Evolutionary conservation across 23 tunicate species (phyloP), one percentile per base, ranked within the genome.

Genomic region (Trididemnum nubilum): DNA sequence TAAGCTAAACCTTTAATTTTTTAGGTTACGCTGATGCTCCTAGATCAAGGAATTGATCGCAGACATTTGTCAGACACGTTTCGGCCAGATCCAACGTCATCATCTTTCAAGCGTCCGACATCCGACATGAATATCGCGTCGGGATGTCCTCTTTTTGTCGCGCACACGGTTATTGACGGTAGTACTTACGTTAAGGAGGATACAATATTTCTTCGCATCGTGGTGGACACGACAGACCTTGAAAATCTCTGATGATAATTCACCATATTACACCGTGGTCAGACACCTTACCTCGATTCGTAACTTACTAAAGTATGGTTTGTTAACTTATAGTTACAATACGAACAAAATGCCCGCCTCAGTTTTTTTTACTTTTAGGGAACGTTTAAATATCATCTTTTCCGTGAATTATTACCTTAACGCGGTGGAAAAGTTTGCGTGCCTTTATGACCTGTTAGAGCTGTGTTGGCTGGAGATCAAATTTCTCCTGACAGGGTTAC

Each of bases 51-150:
- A 28, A 35, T 66, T 0, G 86, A 88, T 57, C 86, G 98, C 2
- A 78, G 86, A 26, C 92, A 93, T 84, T 54, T 93, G 44, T 83
- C 93, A 21, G 98, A 93, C 65, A 87, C 93, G n/a, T 93, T 93
- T 65, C 85, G 93, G 25, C 98, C 98, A 33, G 98, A 93, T 82
- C 98, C 98, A 7, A 57, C 93, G 24, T 83, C 89, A 21, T 92
- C 97, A 4, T 87, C 93, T 2, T 93, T 93, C 81, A 88, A 93
- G 58, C 81, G 81, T 7, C 98, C 98, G 2, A 81, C 82, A 18
- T 83, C 98, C 23, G 98, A 93, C 80, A 93, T 93, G 98, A 93
- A 93, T 81, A 88, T 93, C 40, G 98, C 98, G 25, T 93, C 98
- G 12, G 98, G 98, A 22, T 93, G 89, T 65, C 98, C 98, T 9